Percentiles rank a stretch among this genome's conserved stretches.
phyloP scores from a whole-genome alignment of 1,140 invertebrate species.

The Tenebrio molitor region DNA sequence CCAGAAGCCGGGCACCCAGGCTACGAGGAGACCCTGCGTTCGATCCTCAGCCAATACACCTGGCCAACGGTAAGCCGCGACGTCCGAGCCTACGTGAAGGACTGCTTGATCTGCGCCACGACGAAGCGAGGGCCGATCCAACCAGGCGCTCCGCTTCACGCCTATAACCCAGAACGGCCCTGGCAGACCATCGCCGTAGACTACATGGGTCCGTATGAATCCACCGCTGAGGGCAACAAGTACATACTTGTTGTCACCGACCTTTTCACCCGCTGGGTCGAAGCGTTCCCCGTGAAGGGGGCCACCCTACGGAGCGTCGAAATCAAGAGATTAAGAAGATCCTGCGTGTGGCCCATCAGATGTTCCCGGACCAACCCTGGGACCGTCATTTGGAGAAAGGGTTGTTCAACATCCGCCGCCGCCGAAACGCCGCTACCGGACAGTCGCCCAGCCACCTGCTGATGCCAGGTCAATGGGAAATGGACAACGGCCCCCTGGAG shows the following conservation, averaged over 20 bases:
- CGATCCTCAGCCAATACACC: background rate
- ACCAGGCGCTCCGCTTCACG: no score
- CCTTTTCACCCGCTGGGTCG: conserved; percentile 5
- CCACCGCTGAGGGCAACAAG: background rate
- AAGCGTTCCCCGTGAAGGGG: background rate
- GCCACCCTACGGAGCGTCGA: conserved; percentile 30
- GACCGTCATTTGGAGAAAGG: background rate
- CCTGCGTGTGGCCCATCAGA: background rate
- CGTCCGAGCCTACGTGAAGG: background rate
- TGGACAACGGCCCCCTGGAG: background rate
- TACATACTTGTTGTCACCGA: background rate
- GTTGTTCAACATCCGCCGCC: background rate
- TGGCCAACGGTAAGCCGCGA: background rate
- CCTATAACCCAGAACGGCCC: background rate
- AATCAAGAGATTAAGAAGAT: conserved; percentile 36
- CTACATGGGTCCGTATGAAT: background rate
- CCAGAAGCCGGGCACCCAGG: background rate
- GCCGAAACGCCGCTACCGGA: background rate
- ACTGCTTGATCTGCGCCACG: background rate
- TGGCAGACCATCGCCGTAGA: background rate
- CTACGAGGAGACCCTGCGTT: background rate
- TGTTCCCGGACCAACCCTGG: background rate
- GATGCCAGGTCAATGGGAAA: background rate
- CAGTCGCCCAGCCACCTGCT: background rate
- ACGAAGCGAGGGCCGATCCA: no score